phyloP scores from a whole-genome alignment of 2,888 invertebrate species.

The Orgyia antiqua region DNA sequence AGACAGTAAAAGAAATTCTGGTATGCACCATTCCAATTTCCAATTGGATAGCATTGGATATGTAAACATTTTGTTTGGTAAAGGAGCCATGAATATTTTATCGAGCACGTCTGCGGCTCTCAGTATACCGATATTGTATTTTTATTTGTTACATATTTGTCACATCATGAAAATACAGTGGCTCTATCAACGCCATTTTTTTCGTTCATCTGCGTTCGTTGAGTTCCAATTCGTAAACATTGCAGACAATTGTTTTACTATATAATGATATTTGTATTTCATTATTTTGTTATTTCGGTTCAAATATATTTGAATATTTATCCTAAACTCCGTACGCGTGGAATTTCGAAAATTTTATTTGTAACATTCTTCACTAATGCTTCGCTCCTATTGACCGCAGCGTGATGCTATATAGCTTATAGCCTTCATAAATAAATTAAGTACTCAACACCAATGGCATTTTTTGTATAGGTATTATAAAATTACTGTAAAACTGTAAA shows the following conservation, averaged over 20 bases:
- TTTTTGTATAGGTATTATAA: too few relatives aligned
- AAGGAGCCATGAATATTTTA: slow-evolving; percentile 25
- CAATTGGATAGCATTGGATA: slow-evolving; percentile 21
- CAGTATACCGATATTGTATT: slow-evolving; percentile 22
- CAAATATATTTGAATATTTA: too few relatives aligned
- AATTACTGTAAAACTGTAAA: too few relatives aligned
- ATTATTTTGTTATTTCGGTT: slow-evolving; percentile 8
- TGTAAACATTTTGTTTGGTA: slow-evolving; percentile 16
- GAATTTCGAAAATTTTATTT: too few relatives aligned
- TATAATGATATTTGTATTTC: slow-evolving; percentile 29
- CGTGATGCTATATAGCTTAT: too few relatives aligned
- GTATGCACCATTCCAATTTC: slow-evolving; percentile 13
- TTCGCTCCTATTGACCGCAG: too few relatives aligned
- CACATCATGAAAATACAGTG: slow-evolving; percentile 44
- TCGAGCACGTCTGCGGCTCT: slow-evolving; percentile 12
- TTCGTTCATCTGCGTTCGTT: slow-evolving; percentile 24
- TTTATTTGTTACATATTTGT: slow-evolving; percentile 45
- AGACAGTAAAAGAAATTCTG: slow-evolving; percentile 9
- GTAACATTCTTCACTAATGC: too few relatives aligned
- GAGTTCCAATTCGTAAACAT: slow-evolving; percentile 33
- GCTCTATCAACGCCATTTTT: slow-evolving; percentile 33
- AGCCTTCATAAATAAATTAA: too few relatives aligned
- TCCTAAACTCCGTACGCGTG: too few relatives aligned
- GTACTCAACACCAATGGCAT: too few relatives aligned
- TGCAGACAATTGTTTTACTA: slow-evolving; percentile 13